These are phyloP conservation scores for Orthosia gracilis DNA, from an alignment of 2,888 invertebrate genomes.

Conservation along the genomic window DNA sequence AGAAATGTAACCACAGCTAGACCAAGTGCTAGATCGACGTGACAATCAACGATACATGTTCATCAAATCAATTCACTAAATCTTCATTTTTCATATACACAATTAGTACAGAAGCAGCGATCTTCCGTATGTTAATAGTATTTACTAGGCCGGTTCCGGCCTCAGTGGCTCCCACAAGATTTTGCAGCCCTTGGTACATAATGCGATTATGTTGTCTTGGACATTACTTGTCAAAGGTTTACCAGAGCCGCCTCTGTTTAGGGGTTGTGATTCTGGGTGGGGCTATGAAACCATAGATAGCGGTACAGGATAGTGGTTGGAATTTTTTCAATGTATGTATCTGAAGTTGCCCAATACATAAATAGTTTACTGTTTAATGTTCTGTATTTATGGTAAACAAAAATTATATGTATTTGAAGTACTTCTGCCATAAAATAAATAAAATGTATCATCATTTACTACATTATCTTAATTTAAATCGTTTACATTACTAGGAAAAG, in stretches of 20 bases:
- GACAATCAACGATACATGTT: no score
- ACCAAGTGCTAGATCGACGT: no score
- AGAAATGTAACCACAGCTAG: no score
- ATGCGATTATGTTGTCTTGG: slow-evolving; percentile 72
- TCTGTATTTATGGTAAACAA: no score
- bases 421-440: background rate
- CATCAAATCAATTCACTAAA: background rate
- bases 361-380: no score
- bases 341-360: background rate
- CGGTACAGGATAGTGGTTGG: background rate
- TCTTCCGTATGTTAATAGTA: slow-evolving; percentile 34
- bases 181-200: slow-evolving; percentile 60
- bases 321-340: background rate
- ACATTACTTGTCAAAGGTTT: slow-evolving; percentile 74
- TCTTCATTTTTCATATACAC: background rate
- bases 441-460: background rate
- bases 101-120: background rate
- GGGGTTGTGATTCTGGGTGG: slow-evolving; percentile 24
- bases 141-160: slow-evolving; percentile 27
- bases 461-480: background rate
- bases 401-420: background rate
- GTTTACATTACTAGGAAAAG: background rate
- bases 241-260: slow-evolving; percentile 61
- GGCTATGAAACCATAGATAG: background rate
- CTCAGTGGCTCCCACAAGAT: slow-evolving; percentile 33